Conservation (phyloP, 1,140 invertebrate genomes). For the Aphidius ervi region DNA sequence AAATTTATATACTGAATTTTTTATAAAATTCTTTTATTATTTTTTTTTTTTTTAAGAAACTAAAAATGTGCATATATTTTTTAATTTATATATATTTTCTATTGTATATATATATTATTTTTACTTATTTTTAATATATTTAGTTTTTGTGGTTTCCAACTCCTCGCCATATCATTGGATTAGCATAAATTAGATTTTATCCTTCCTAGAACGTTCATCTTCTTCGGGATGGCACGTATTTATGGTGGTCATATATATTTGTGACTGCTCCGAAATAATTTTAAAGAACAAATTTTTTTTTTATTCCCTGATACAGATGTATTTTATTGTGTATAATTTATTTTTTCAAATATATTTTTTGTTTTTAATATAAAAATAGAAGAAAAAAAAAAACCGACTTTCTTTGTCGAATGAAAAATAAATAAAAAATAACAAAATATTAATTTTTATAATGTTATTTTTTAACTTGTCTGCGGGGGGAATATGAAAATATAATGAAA, state of each 20-base stretch:
- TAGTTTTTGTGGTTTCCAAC: constrained; percentile 33
- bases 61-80: no score
- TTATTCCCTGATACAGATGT: neutral
- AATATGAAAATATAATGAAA: neutral
- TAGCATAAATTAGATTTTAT: constrained; percentile 56
- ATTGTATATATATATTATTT: constrained; percentile 11
- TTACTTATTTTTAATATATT: constrained; percentile 18
- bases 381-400: no score
- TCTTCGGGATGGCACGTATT: constrained; percentile 27
- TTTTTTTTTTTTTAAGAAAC: no score
- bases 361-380: neutral
- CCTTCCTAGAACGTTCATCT: constrained; percentile 52
- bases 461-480: neutral
- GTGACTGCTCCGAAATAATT: constrained; percentile 1
- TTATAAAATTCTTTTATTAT: no score
- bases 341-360: constrained; percentile 2
- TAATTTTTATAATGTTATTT: constrained; percentile 7
- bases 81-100: neutral
- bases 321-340: no score
- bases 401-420: no score
- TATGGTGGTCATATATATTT: constrained; percentile 24
- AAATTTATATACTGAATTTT: no score
- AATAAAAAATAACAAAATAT: no score
- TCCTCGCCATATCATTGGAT: constrained; percentile 35
- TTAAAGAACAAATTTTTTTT: constrained; percentile 14